Conservation (phyloP, 2,797 vertebrate genomes). For the Bovichtus variegatus region DNA sequence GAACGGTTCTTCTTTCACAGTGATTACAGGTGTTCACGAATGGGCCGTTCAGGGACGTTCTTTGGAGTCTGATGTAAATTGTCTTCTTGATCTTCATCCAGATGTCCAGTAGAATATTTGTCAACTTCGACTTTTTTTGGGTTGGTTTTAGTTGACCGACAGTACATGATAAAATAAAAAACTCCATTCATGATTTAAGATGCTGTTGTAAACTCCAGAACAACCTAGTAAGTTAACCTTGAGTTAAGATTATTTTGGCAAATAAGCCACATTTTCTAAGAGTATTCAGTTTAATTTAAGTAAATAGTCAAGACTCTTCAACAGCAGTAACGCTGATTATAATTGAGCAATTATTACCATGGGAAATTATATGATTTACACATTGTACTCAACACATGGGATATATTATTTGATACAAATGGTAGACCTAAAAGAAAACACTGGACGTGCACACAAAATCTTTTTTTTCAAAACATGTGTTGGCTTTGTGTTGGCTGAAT, state of each 20-base stretch:
- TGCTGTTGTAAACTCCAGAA: neutral
- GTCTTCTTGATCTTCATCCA: conserved; percentile 1
- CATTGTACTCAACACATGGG: neutral
- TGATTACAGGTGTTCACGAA: neutral
- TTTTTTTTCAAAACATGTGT: neutral
- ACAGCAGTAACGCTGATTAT: neutral
- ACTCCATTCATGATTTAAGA: neutral
- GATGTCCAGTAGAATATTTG: neutral
- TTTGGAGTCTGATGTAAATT: conserved; percentile 4
- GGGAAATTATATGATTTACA: neutral
- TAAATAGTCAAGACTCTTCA: neutral
- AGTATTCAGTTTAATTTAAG: neutral
- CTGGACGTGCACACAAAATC: neutral
- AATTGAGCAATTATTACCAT: neutral
- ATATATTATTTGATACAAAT: neutral
- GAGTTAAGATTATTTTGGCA: neutral
- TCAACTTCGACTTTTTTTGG: neutral
- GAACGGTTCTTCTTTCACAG: neutral
- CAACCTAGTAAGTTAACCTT: neutral
- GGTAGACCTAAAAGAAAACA: neutral
- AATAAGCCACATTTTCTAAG: neutral
- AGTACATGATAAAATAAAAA: neutral
- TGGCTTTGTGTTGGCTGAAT: conserved; percentile 12
- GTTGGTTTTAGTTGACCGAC: neutral
- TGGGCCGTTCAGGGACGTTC: neutral